Evolutionary conservation across 1,140 invertebrate genomes (phyloP), one percentile per base, ranked within the genome.

Genomic region (Hestina assimilis): DNA sequence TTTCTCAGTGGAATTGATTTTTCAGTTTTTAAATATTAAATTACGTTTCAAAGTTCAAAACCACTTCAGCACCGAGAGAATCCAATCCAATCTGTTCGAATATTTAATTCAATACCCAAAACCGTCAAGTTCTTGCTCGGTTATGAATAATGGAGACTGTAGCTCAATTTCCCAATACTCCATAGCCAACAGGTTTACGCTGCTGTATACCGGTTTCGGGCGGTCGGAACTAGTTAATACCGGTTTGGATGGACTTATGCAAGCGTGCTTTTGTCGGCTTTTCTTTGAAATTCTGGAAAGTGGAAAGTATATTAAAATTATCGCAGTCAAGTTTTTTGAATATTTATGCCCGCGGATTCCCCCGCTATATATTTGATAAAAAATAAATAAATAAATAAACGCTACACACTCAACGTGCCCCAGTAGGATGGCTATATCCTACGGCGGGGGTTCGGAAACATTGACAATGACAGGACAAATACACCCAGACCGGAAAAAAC

Each of bases 101-200:
- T 50, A 38, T 56, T 62, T 56, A 43, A 56, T 51, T 42, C 41
- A 43, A 51, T 48, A 40, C 9, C 19, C 24, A 26, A 43, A 42
- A 53, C 38, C 28, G 40, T 43, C 51, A 53, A 43, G 11, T 53
- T 42, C 26, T 23, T 14, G 42, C 15, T 38, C 11, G 14, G 26
- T 12, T 38, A 56, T 56, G 53, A 56, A 56, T 56, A 56, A 56
- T 56, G 43, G 41, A 52, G 35, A 26, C 15, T 38, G 33, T 40
- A 28, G 35, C 35, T 38, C 35, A 38, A 40, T 28, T 38, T 38
- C 33, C 48, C 35, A 26, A 28, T 28, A 52, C 33, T 28, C 28
- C 14, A 6, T 9, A 38, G 21, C 24, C 11, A 52, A 52, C 35
- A 38, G 24, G 35, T 52, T 52, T 52, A 38, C 23, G 19, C 35